Percentiles rank a stretch among this genome's conserved stretches.
phyloP scores from a whole-genome alignment of 2,888 invertebrate genomes.

The Lamproptera curius region DNA sequence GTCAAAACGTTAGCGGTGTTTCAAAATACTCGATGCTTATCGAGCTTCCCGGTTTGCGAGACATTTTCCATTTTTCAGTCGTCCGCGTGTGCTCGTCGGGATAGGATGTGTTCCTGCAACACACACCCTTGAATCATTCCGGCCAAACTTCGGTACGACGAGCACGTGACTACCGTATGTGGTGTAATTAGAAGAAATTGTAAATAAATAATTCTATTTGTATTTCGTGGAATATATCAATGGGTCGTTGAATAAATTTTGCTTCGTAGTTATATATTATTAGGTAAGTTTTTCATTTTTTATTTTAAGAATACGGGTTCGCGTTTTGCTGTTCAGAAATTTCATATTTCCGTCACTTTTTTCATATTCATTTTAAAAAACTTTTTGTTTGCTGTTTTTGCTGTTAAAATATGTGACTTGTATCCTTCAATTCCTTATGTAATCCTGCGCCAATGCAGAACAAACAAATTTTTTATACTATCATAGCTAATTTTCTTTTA shows the following conservation, averaged over 20 bases:
- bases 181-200: slow-evolving; percentile 7
- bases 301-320: not conserved
- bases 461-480: slow-evolving; percentile 32
- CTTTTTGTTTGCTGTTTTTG: not conserved
- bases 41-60: slow-evolving; percentile 7
- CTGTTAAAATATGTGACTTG: slow-evolving; percentile 7
- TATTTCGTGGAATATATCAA: not conserved
- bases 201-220: not conserved
- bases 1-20: no score
- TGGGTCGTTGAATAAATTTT: not conserved
- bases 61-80: slow-evolving; percentile 12
- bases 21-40: not conserved
- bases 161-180: slow-evolving; percentile 22
- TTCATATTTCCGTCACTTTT: not conserved
- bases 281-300: not conserved
- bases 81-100: slow-evolving; percentile 11
- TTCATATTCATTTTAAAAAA: not conserved
- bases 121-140: slow-evolving; percentile 11
- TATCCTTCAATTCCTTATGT: slow-evolving; percentile 43
- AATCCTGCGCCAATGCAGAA: slow-evolving; percentile 66
- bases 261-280: not conserved
- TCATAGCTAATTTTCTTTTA: no score
- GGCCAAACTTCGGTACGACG: slow-evolving; percentile 38
- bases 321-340: not conserved
- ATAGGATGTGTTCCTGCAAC: slow-evolving; percentile 18